These are phyloP conservation scores for Dryomyza anilis DNA, from an alignment of 2,888 invertebrate genomes.

Conservation along the genomic window DNA sequence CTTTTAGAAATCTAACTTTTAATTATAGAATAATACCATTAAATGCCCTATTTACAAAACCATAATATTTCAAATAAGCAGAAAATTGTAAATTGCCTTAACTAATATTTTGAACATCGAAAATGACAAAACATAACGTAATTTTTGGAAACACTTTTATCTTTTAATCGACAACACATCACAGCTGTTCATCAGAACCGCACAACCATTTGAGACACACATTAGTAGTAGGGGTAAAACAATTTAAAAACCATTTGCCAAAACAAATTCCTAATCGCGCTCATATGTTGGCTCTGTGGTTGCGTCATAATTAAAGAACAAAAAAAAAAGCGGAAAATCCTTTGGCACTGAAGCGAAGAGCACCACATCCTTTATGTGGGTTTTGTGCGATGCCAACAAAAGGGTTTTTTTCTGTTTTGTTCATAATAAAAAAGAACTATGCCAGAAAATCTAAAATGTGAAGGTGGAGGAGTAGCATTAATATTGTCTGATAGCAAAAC, in stretches of 20 bases:
- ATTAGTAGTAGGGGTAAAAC: conserved; percentile 11
- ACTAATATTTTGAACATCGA: not conserved
- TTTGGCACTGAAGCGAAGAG: conserved; percentile 14
- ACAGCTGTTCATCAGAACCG: too few relatives aligned
- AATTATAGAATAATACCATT: too few relatives aligned
- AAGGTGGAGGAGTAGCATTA: too few relatives aligned
- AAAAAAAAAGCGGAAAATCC: conserved; percentile 43
- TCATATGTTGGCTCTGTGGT: conserved; percentile 21
- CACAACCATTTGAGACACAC: not conserved
- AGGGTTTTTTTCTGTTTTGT: too few relatives aligned
- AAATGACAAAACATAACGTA: not conserved
- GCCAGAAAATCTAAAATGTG: too few relatives aligned
- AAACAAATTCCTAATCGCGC: conserved; percentile 20
- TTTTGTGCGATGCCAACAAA: too few relatives aligned
- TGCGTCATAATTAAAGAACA: conserved; percentile 6
- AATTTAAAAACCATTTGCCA: conserved; percentile 21
- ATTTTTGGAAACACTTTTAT: conserved; percentile 1
- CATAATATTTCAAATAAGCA: too few relatives aligned
- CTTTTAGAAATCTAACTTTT: too few relatives aligned
- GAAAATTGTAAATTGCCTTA: not conserved
- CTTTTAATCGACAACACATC: too few relatives aligned
- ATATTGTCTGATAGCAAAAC: too few relatives aligned
- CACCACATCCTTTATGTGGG: conserved; percentile 3
- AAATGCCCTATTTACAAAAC: too few relatives aligned
- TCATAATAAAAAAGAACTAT: too few relatives aligned